Conservation (phyloP, 2,797 vertebrate species). For the Aldrovandia affinis region DNA sequence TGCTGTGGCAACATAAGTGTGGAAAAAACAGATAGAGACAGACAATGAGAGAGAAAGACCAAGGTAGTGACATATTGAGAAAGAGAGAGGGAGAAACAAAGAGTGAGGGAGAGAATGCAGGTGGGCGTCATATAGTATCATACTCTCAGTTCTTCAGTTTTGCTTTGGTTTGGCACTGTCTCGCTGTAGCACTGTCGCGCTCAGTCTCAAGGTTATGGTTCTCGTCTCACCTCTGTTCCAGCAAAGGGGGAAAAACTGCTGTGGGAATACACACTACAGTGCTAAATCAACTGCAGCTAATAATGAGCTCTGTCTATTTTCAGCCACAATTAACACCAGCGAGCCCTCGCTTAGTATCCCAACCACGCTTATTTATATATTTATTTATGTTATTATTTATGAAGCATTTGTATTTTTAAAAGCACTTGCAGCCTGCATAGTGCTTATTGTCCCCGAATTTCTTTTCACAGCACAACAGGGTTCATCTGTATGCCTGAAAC, state of each 20-base stretch:
- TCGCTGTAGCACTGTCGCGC: background rate
- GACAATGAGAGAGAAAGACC: too few relatives aligned
- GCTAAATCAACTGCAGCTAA: background rate
- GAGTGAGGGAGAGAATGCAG: too few relatives aligned
- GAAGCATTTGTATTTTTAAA: background rate
- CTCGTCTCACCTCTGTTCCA: background rate
- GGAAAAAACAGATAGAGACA: background rate
- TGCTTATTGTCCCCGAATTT: background rate
- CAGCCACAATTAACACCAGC: background rate
- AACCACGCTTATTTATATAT: background rate
- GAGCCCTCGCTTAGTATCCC: background rate
- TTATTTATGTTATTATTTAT: background rate
- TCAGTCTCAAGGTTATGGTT: background rate
- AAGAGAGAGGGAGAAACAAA: background rate
- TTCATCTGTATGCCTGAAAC: background rate
- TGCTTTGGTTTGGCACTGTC: background rate
- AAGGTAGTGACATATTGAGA: background rate
- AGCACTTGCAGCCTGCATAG: background rate
- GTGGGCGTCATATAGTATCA: background rate
- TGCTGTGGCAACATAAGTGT: too few relatives aligned
- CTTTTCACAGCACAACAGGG: too few relatives aligned
- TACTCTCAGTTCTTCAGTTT: background rate
- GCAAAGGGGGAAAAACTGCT: background rate
- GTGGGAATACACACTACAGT: too few relatives aligned
- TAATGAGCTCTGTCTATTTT: background rate